Percentiles rank a stretch among this genome's conserved stretches.
phyloP scores from a whole-genome alignment of 2,797 vertebrate genomes.

The Galaxias olidus region DNA sequence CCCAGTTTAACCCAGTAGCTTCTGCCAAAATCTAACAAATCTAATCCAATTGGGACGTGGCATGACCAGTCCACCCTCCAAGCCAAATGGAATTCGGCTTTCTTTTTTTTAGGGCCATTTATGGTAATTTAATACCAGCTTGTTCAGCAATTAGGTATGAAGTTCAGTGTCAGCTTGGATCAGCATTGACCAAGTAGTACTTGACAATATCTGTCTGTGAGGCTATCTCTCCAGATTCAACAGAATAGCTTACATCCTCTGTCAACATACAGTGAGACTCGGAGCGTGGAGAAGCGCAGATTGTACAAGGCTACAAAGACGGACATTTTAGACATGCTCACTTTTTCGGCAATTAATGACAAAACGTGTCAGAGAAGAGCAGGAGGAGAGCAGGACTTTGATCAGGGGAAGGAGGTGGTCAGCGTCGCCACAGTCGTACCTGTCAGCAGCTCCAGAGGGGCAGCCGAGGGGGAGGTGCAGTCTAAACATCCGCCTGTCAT shows the following conservation, averaged over 20 bases:
- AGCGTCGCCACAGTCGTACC: conserved; percentile 33
- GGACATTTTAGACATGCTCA: too few species aligned
- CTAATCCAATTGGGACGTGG: conserved; percentile 35
- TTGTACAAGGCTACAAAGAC: too few species aligned
- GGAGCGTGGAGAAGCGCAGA: too few species aligned
- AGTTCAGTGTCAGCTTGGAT: background rate
- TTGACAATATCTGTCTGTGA: too few species aligned
- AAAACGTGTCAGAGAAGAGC: conserved; percentile 12
- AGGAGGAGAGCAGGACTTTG: conserved; percentile 25
- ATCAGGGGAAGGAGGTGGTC: conserved; percentile 31
- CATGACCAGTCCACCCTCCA: conserved; percentile 33
- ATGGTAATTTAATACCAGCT: conserved; percentile 16
- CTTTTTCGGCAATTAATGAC: too few species aligned
- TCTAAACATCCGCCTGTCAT: conserved; percentile 54
- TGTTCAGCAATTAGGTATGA: conserved; percentile 11
- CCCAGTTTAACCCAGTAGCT: conserved; percentile 22
- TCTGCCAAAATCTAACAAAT: conserved; percentile 37
- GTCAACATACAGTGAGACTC: too few species aligned
- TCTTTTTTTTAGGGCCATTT: conserved; percentile 20
- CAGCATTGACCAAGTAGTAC: background rate
- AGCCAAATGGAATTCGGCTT: conserved; percentile 5
- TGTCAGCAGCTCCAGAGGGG: conserved; percentile 31
- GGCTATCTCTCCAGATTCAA: too few species aligned
- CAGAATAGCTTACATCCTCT: too few species aligned
- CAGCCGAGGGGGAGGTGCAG: conserved; percentile 30